Percentiles rank a stretch among this genome's conserved stretches.
Conservation (phyloP, 2,888 invertebrate genomes). For the Aporophyla lueneburgensis region DNA sequence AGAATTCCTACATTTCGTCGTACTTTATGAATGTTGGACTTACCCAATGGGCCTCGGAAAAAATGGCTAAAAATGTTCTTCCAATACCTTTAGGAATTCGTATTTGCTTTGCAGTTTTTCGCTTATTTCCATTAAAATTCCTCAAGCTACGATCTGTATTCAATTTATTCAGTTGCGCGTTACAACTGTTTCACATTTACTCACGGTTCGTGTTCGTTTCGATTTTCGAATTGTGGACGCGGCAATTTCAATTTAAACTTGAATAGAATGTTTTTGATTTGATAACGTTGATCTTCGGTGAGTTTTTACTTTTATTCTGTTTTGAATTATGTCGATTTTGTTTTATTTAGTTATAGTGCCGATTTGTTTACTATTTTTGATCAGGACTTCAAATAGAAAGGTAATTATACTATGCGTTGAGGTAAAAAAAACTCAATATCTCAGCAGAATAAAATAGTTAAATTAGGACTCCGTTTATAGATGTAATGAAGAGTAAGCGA, state of each 20-base stretch:
- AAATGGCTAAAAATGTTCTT: constrained; percentile 73
- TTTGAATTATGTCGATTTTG: constrained; percentile 4
- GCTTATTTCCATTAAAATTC: constrained; percentile 81
- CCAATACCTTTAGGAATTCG: constrained; percentile 76
- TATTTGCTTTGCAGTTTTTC: constrained; percentile 76
- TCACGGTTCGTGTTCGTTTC: constrained; percentile 63
- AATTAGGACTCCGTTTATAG: constrained; percentile 35
- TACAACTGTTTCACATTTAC: constrained; percentile 74
- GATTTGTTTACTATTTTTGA: neutral
- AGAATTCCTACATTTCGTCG: constrained; percentile 55
- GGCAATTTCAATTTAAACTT: constrained; percentile 72
- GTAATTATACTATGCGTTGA: neutral
- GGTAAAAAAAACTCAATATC: neutral
- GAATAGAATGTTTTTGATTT: constrained; percentile 69
- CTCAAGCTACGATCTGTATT: constrained; percentile 77
- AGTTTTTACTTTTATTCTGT: constrained; percentile 13
- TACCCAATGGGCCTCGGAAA: constrained; percentile 59
- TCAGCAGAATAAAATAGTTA: neutral
- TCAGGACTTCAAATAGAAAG: too few species aligned
- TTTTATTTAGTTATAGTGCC: constrained; percentile 12
- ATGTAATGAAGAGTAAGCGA: constrained; percentile 36
- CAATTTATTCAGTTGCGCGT: constrained; percentile 76
- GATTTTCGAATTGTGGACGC: constrained; percentile 67
- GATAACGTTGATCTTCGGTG: constrained; percentile 37
- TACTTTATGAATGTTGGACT: constrained; percentile 61